These are phyloP conservation scores for Macrosiphum euphorbiae DNA, from an alignment of 2,888 invertebrate species.

Conservation along the genomic window DNA sequence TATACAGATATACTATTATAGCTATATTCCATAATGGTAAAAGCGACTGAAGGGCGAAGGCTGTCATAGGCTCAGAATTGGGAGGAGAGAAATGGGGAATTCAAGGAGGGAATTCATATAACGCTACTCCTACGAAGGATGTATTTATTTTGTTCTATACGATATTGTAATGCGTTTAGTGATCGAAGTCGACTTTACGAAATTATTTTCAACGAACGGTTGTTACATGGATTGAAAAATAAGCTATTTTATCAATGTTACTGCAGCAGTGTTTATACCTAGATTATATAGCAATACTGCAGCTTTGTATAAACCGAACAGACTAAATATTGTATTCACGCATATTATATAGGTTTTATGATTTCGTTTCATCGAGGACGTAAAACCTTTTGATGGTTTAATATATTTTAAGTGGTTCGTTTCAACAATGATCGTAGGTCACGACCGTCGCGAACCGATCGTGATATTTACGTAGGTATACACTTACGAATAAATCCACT, in stretches of 20 bases:
- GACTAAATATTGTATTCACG: background rate
- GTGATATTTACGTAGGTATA: background rate
- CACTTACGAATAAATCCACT: background rate
- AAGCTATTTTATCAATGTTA: background rate
- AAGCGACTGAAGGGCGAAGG: too few relatives aligned
- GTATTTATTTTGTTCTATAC: background rate
- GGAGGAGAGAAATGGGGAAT: too few relatives aligned
- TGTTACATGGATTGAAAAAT: background rate
- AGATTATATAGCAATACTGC: background rate
- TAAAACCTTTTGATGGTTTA: background rate
- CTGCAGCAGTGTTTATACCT: background rate
- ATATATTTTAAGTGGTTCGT: background rate
- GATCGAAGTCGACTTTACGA: background rate
- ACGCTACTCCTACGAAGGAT: too few relatives aligned
- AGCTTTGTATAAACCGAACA: background rate
- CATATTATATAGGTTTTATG: background rate
- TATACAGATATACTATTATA: too few relatives aligned
- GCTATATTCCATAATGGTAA: too few relatives aligned
- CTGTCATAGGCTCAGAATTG: too few relatives aligned
- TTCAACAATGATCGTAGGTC: background rate
- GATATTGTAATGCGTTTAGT: background rate
- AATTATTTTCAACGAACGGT: background rate
- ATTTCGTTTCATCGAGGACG: background rate
- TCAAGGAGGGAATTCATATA: too few relatives aligned
- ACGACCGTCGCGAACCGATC: background rate